phyloP scores from a whole-genome alignment of 2,888 invertebrate species.

The Eurois occulta region DNA sequence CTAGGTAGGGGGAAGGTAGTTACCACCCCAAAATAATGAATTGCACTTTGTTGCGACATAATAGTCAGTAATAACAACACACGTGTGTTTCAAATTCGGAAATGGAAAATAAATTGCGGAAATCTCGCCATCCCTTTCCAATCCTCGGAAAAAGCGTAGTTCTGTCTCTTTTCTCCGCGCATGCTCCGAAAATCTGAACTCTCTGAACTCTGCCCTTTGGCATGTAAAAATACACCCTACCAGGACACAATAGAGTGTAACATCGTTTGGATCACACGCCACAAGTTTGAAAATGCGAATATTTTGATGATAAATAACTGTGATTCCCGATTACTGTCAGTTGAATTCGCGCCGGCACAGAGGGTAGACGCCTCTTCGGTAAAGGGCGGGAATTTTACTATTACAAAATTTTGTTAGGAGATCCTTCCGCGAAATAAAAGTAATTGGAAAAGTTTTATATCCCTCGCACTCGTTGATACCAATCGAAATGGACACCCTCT shows the following conservation, averaged over 20 bases:
- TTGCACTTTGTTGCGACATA: constrained; percentile 32
- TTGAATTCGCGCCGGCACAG: constrained; percentile 69
- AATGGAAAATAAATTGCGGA: constrained; percentile 67
- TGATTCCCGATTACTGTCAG: constrained; percentile 77
- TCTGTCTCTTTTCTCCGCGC: constrained; percentile 76
- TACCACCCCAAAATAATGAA: constrained; percentile 23
- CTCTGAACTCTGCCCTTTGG: constrained; percentile 61
- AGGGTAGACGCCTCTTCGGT: constrained; percentile 62
- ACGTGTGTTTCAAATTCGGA: constrained; percentile 71
- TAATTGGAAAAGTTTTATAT: constrained; percentile 56
- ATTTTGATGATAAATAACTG: constrained; percentile 66
- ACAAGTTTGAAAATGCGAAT: constrained; percentile 66
- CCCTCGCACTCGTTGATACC: constrained; percentile 22
- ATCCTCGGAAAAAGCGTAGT: constrained; percentile 45
- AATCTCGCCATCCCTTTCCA: constrained; percentile 70
- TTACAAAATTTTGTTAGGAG: constrained; percentile 18
- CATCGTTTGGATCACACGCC: constrained; percentile 54
- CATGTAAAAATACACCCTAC: constrained; percentile 74
- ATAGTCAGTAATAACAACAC: constrained; percentile 60
- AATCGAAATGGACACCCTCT: constrained; percentile 26
- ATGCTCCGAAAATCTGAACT: constrained; percentile 76
- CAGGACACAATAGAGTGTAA: constrained; percentile 68
- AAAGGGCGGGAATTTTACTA: constrained; percentile 25
- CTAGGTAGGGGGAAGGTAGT: not conserved
- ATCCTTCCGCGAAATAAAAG: constrained; percentile 12